A percentile compares a stretch with the other conserved stretches of the same genome.
These are phyloP conservation scores for Helostoma temminkii DNA, from an alignment of 2,797 vertebrate species.

Conservation along the genomic window DNA sequence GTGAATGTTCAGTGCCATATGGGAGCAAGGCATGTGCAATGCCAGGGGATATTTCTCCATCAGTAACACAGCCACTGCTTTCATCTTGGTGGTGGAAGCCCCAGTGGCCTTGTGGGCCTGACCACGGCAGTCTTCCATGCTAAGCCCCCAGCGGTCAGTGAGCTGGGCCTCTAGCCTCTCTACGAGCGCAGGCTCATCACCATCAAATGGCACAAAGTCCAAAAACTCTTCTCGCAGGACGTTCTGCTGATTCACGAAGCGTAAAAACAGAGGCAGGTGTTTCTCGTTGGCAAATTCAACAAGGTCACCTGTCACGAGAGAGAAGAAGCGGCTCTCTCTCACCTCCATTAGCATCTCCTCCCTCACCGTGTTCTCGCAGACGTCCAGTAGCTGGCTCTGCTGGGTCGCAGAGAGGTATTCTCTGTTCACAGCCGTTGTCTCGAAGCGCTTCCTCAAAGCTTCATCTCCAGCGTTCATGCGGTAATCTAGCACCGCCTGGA, in stretches of 20 bases:
- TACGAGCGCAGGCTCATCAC: slow-evolving; percentile 84
- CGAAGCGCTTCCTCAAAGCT: slow-evolving; percentile 89
- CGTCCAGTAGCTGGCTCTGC: slow-evolving; percentile 91
- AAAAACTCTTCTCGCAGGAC: slow-evolving; percentile 92
- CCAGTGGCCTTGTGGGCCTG: slow-evolving; percentile 93
- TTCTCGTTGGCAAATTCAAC: slow-evolving; percentile 88
- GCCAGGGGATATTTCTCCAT: slow-evolving; percentile 93
- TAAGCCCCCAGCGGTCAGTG: slow-evolving; percentile 93
- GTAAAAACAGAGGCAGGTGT: slow-evolving; percentile 89
- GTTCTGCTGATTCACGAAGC: slow-evolving; percentile 93
- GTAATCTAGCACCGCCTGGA: slow-evolving; percentile 91
- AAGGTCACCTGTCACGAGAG: slow-evolving; percentile 90
- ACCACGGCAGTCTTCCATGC: slow-evolving; percentile 95
- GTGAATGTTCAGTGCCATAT: slow-evolving; percentile 92
- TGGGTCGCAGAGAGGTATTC: slow-evolving; percentile 89
- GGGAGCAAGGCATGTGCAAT: slow-evolving; percentile 90
- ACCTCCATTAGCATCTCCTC: slow-evolving; percentile 94
- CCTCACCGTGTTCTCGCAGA: slow-evolving; percentile 91
- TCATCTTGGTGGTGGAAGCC: slow-evolving; percentile 92
- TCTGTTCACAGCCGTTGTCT: slow-evolving; percentile 89
- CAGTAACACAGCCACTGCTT: slow-evolving; percentile 89
- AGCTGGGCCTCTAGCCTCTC: slow-evolving; percentile 89
- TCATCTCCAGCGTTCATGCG: slow-evolving; percentile 93
- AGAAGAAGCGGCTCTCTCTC: slow-evolving; percentile 93
- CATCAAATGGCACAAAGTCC: slow-evolving; percentile 91